Evolutionary conservation across 1,140 invertebrate species (phyloP).

Genomic region (Pseudomyrmex concolor): DNA sequence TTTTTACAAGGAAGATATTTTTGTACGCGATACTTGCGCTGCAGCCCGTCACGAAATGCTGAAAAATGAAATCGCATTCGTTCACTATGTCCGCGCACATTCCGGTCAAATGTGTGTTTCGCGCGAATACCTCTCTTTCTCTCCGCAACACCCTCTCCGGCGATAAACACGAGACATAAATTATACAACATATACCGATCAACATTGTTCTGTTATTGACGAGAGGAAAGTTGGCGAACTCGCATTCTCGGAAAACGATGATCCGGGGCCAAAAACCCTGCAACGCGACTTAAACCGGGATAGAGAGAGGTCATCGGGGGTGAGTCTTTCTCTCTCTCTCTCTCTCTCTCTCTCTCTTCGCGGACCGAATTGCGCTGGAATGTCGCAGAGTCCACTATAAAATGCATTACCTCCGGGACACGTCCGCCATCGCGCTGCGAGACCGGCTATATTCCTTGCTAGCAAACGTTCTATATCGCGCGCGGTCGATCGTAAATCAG

Average conservation of each 20-base stretch:
- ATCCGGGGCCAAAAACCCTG: neutral
- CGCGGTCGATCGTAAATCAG: slow-evolving; percentile 56
- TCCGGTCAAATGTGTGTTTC: neutral
- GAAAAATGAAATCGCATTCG: slow-evolving; percentile 21
- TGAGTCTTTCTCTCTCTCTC: slow-evolving; percentile 19
- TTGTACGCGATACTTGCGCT: neutral
- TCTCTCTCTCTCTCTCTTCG: slow-evolving; percentile 11
- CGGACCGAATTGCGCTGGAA: slow-evolving; percentile 55
- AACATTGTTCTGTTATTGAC: slow-evolving; percentile 24
- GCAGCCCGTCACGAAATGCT: neutral
- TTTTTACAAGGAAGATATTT: slow-evolving; percentile 8
- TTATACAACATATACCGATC: slow-evolving; percentile 11
- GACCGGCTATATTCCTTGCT: slow-evolving; percentile 48
- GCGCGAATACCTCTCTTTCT: neutral
- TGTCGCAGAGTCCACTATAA: slow-evolving; percentile 54
- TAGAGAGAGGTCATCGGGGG: slow-evolving; percentile 41
- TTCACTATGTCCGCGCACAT: neutral
- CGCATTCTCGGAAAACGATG: neutral
- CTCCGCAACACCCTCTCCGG: neutral
- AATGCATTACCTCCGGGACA: slow-evolving; percentile 59
- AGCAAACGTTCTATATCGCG: slow-evolving; percentile 36
- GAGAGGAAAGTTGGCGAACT: slow-evolving; percentile 6
- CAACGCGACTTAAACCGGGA: slow-evolving; percentile 27
- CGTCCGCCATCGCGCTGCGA: slow-evolving; percentile 38
- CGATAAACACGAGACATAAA: slow-evolving; percentile 14